phyloP scores from a whole-genome alignment of 1,140 invertebrate species.

The Pinna nobilis region DNA sequence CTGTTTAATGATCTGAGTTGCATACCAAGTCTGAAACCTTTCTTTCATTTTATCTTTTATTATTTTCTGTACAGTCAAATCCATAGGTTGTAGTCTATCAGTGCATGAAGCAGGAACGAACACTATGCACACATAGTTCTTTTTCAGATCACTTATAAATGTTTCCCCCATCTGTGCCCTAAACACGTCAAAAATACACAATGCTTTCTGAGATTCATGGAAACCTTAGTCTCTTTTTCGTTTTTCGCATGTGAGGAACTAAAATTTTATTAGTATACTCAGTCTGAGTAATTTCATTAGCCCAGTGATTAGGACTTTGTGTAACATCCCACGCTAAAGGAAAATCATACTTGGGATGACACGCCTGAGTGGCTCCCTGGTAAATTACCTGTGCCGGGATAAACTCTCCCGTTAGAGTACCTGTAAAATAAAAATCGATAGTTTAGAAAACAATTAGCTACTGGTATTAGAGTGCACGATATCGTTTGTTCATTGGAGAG shows the following conservation, averaged over 20 bases:
- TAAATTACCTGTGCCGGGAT: slow-evolving; percentile 7
- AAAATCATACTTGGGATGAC: slow-evolving; percentile 2
- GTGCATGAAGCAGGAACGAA: slow-evolving; percentile 2
- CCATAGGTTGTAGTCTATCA: slow-evolving; percentile 20
- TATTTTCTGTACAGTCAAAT: slow-evolving; percentile 12
- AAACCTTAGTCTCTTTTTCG: slow-evolving; percentile 4
- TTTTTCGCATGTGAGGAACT: not conserved
- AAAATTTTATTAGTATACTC: not conserved
- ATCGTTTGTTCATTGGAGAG: too few species aligned
- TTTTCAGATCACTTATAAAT: slow-evolving; percentile 15
- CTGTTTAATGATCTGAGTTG: slow-evolving; percentile 12
- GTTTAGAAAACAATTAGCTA: too few species aligned
- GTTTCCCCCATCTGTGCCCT: slow-evolving; percentile 12
- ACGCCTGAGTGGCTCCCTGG: slow-evolving; percentile 3
- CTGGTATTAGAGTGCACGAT: too few species aligned
- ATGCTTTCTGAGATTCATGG: not conserved
- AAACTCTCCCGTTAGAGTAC: slow-evolving; percentile 7
- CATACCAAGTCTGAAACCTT: slow-evolving; percentile 17
- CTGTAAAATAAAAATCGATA: not conserved
- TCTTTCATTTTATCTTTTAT: slow-evolving; percentile 19
- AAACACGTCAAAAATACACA: slow-evolving; percentile 20
- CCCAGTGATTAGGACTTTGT: slow-evolving; percentile 10
- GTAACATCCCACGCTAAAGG: not conserved
- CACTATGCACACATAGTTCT: not conserved
- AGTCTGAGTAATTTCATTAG: not conserved